A percentile compares a stretch with the other conserved stretches of the same genome.
These are phyloP conservation scores for Neopipo cinnamomea DNA, from an alignment of 2,113 vertebrate species.

Conservation along the genomic window DNA sequence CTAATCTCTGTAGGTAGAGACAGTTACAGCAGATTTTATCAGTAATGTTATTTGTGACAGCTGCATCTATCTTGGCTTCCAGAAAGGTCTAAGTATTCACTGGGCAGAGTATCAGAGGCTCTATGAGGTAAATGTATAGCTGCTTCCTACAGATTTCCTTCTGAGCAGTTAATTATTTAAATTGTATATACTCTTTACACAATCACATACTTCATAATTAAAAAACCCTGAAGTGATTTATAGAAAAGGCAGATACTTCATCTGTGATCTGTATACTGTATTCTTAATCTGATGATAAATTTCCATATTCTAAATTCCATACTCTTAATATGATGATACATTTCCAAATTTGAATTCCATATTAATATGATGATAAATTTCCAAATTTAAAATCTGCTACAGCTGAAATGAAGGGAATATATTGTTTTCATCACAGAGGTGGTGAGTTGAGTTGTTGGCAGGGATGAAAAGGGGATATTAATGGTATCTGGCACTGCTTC, in stretches of 20 bases:
- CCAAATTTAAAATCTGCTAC: not conserved
- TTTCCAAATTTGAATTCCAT: not conserved
- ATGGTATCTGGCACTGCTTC: conserved; percentile 18
- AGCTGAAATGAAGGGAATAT: not conserved
- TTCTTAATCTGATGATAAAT: not conserved
- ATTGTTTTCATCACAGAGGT: conserved; percentile 23
- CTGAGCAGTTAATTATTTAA: not conserved
- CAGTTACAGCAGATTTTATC: not conserved
- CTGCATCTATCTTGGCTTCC: not conserved
- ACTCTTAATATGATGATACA: not conserved
- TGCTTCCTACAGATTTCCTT: not conserved
- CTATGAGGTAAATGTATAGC: not conserved
- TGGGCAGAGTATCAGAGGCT: not conserved
- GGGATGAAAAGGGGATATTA: not conserved
- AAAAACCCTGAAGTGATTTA: not conserved
- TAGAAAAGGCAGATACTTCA: not conserved
- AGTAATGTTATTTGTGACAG: not conserved
- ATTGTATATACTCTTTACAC: not conserved
- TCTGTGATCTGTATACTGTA: not conserved
- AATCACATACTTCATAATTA: not conserved
- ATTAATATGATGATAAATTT: not conserved
- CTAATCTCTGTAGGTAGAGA: not conserved
- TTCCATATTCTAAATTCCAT: not conserved
- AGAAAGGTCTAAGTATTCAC: not conserved
- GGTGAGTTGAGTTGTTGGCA: conserved; percentile 18